phyloP scores from a whole-genome alignment of 2,888 invertebrate species.

The Athalia rosae region DNA sequence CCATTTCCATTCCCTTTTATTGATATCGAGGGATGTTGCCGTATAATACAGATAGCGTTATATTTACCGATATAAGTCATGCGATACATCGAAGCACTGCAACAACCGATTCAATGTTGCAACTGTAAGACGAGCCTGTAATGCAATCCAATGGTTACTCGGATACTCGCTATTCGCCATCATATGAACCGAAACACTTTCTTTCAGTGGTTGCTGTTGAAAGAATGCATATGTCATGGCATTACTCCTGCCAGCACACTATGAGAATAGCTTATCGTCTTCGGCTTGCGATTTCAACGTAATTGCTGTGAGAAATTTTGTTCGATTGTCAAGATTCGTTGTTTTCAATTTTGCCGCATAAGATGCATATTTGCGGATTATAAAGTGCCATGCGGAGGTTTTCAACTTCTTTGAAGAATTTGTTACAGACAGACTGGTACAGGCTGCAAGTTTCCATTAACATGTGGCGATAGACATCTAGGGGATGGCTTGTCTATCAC shows the following conservation, averaged over 20 bases:
- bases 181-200: constrained; percentile 7
- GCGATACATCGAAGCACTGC: constrained; percentile 12
- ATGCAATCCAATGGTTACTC: constrained; percentile 28
- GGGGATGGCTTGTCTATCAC: constrained; percentile 26
- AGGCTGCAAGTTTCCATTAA: background rate
- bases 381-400: too few relatives aligned
- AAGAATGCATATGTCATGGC: too few relatives aligned
- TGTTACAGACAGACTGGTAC: background rate
- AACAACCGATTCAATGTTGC: constrained; percentile 17
- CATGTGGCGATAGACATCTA: constrained; percentile 29
- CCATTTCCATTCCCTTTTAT: constrained; percentile 34
- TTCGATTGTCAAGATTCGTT: too few relatives aligned
- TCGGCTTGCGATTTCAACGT: too few relatives aligned
- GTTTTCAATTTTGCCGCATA: too few relatives aligned
- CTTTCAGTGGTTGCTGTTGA: too few relatives aligned
- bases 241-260: too few relatives aligned
- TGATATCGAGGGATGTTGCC: constrained; percentile 26
- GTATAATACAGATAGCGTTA: constrained; percentile 25
- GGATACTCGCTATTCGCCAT: constrained; percentile 22
- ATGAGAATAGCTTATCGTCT: too few relatives aligned
- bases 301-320: too few relatives aligned
- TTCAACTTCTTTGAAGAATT: background rate
- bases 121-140: constrained; percentile 14
- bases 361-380: too few relatives aligned
- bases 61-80: constrained; percentile 23